Conservation (phyloP, 37 sponge, comb jelly and placozoan genomes). For the Eunapius fragilis region DNA sequence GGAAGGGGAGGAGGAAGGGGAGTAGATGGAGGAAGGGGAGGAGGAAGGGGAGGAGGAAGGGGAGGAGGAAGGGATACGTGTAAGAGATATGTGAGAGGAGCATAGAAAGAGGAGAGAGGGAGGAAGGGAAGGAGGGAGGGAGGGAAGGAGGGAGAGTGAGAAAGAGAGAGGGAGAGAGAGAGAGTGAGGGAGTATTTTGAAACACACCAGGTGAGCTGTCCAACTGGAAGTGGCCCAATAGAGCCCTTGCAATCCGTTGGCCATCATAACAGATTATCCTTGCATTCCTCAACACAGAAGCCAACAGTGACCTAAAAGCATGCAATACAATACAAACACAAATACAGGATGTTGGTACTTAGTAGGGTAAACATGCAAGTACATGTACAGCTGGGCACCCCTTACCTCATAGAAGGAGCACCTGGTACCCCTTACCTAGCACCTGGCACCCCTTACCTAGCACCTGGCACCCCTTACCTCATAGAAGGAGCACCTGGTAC, state of each 20-base stretch:
- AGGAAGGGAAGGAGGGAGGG: too few relatives aligned
- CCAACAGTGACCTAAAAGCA: constrained; percentile 16
- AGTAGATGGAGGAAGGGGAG: not conserved
- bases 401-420: too few relatives aligned
- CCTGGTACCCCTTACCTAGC: too few relatives aligned
- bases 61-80: not conserved
- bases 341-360: too few relatives aligned
- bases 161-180: not conserved
- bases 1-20: not conserved
- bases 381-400: too few relatives aligned
- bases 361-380: too few relatives aligned
- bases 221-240: constrained; percentile 23
- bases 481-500: too few relatives aligned
- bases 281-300: constrained; percentile 11
- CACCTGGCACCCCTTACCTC: too few relatives aligned
- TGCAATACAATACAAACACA: too few relatives aligned
- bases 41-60: not conserved
- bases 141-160: not conserved
- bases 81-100: not conserved
- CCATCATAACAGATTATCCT: constrained; percentile 51
- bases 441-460: too few relatives aligned
- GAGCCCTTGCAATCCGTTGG: constrained; percentile 40
- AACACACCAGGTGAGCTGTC: too few relatives aligned
- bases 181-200: not conserved
- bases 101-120: not conserved